These are phyloP conservation scores for Nymphalis c-album DNA, from an alignment of 2,888 invertebrate species.

Conservation along the genomic window DNA sequence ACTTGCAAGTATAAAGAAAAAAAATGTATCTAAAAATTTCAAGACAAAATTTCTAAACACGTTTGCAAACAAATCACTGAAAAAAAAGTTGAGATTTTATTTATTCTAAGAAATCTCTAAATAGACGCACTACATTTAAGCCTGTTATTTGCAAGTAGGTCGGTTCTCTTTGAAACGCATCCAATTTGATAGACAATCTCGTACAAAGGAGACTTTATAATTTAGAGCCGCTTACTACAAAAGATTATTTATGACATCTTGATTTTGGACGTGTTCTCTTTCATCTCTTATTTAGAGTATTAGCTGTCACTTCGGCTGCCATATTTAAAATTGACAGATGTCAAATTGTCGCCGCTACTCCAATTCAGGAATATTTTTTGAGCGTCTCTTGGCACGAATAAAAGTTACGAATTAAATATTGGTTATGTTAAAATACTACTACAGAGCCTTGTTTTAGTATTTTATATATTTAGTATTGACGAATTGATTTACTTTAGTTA, in stretches of 20 bases:
- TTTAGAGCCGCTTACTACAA: constrained; percentile 40
- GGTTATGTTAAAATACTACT: too few species aligned
- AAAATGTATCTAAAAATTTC: constrained; percentile 42
- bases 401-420: too few species aligned
- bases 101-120: constrained; percentile 57
- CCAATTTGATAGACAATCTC: constrained; percentile 52
- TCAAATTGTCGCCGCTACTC: constrained; percentile 43
- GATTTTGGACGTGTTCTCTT: constrained; percentile 43
- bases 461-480: too few species aligned
- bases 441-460: too few species aligned
- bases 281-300: constrained; percentile 42
- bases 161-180: constrained; percentile 50
- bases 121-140: constrained; percentile 58
- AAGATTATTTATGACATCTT: constrained; percentile 29
- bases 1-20: constrained; percentile 15
- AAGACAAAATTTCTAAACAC: constrained; percentile 31
- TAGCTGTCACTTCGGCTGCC: constrained; percentile 31
- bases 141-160: constrained; percentile 49
- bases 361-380: constrained; percentile 2
- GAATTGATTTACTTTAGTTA: too few species aligned
- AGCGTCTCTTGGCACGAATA: too few species aligned
- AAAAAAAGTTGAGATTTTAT: constrained; percentile 32
- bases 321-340: constrained; percentile 48
- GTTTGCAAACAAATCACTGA: constrained; percentile 45
- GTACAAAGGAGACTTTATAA: constrained; percentile 43